Base-by-base conservation (phyloP, 2,113 vertebrate genomes). In the Trogon surrucura region DNA sequence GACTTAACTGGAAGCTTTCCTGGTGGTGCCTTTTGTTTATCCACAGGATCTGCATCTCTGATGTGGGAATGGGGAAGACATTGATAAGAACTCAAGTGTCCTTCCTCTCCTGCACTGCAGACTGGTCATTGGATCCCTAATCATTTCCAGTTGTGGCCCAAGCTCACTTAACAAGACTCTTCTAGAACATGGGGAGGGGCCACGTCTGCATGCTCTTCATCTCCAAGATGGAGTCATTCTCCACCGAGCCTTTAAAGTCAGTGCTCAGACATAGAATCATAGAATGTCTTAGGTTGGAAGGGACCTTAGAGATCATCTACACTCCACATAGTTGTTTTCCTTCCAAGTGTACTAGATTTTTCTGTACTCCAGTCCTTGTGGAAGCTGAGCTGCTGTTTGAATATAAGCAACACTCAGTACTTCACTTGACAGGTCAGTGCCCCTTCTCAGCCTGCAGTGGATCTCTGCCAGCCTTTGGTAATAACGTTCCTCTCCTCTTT, bases 401-500 rank as follows among this genome's bases (percentile, higher is more conserved):
- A 54, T 80, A 41, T 70, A 75, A 61, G 77, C n/a, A 61, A 14
- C 18, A 29, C 8, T 30, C 10, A 22, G 9, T 78, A 69, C 50
- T 50, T 75, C 5, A 2, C 32, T n/a, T 45, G 45, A 54, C 22
- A 53, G 64, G 75, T 62, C 77, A 72, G 0, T 62, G 54, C 7
- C 75, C 21, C 34, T 41, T 87, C 67, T 91, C n/a, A 61, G 50
- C 8, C 53, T 5, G 3, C 4, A 5, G 14, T 61, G 36, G 14
- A 50, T 54, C 41, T 92, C 56, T 44, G 51, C 58, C 82, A 72
- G 54, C 10, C 32, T 74, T 93, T 92, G 78, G 74, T 85, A 69
- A 36, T 86, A 48, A 93, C 80, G 57, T 88, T 95, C 56, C 44
- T 78, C 64, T 93, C 13, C 9, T 74, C 85, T 88, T 44, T 96